Conservation (phyloP, 2,113 vertebrate species). For the Aldabrachelys gigantea region DNA sequence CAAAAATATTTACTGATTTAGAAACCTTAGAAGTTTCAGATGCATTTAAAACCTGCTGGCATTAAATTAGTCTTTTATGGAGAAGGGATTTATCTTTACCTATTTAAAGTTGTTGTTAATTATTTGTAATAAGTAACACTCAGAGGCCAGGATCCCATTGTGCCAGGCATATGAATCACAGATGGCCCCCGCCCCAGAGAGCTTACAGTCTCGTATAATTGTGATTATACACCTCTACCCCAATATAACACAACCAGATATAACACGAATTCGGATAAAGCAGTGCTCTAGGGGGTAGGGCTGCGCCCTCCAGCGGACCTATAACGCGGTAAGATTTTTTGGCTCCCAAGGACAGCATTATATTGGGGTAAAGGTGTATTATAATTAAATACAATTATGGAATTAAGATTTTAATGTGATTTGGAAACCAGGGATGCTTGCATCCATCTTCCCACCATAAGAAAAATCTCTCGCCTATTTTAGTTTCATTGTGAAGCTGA, state of each 20-base stretch:
- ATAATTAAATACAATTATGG: neutral
- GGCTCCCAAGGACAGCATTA: too few species aligned
- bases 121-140: neutral
- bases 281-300: too few species aligned
- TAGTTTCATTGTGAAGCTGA: neutral
- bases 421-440: neutral
- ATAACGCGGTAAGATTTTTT: too few species aligned
- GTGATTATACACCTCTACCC: neutral
- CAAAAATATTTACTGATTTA: neutral
- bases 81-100: neutral
- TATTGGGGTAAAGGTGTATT: too few species aligned
- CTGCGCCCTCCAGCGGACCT: too few species aligned
- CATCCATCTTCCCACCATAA: rapidly evolving
- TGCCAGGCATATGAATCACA: neutral
- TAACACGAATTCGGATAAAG: too few species aligned
- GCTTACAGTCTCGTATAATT: slow-evolving; percentile 16
- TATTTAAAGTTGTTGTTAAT: neutral
- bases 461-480: neutral
- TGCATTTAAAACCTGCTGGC: rapidly evolving
- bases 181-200: neutral
- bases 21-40: neutral
- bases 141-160: neutral
- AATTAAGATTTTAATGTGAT: neutral
- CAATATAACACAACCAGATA: too few species aligned
- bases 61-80: neutral